Conservation (phyloP, 2,797 vertebrate species). For the Coilia nasus region DNA sequence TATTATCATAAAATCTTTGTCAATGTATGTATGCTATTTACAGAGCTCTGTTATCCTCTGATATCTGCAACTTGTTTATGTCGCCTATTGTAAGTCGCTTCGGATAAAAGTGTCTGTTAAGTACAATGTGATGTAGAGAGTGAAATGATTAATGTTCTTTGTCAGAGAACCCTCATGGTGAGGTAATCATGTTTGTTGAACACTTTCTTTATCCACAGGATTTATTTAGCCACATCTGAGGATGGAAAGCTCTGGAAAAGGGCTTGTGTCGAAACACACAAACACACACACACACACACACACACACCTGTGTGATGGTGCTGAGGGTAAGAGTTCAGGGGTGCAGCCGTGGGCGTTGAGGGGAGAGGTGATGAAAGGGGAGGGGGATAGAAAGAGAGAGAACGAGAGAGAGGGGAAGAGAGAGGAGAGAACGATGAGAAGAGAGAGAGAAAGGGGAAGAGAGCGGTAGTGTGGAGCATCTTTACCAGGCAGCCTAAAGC, state of each 20-base stretch:
- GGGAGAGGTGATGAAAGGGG: not conserved
- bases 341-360: slow-evolving; percentile 54
- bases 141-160: not conserved
- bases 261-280: not conserved
- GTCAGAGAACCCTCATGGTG: not conserved
- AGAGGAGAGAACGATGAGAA: not conserved
- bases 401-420: not conserved
- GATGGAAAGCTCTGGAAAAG: not conserved
- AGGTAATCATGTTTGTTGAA: not conserved
- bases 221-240: slow-evolving; percentile 4
- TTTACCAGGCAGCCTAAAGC: slow-evolving; percentile 51
- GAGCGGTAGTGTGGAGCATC: slow-evolving; percentile 29
- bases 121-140: no score
- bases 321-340: slow-evolving; percentile 52
- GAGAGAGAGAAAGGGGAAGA: not conserved
- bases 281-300: slow-evolving; percentile 10
- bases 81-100: no score
- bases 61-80: no score
- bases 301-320: slow-evolving; percentile 39
- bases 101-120: no score
- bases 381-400: not conserved
- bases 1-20: not conserved
- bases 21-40: not conserved
- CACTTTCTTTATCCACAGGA: not conserved
- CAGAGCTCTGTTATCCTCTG: not conserved